Percentiles rank a stretch among this genome's conserved stretches.
These are phyloP conservation scores for Lycia hirtaria DNA, from an alignment of 2,888 invertebrate genomes.

Conservation along the genomic window DNA sequence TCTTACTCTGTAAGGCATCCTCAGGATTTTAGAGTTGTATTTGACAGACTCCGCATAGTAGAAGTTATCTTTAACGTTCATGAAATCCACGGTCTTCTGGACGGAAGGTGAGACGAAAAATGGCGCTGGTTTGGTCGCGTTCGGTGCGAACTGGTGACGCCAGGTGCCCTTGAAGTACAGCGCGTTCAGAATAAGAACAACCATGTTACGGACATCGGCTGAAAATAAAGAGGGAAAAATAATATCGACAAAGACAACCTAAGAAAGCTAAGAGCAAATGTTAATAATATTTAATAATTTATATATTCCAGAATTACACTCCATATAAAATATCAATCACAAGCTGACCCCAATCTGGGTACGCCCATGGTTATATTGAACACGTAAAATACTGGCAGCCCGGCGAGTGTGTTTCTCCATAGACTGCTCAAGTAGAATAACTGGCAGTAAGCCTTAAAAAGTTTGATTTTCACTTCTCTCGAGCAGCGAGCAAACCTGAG, in stretches of 20 bases:
- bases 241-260: not conserved
- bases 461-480: too few species aligned
- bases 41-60: constrained; percentile 87
- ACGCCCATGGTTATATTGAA: too few species aligned
- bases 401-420: too few species aligned
- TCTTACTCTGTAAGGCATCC: constrained; percentile 89
- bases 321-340: too few species aligned
- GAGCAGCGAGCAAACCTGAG: too few species aligned
- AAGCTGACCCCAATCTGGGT: too few species aligned
- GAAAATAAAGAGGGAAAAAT: constrained; percentile 39
- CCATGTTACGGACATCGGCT: constrained; percentile 86
- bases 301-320: too few species aligned
- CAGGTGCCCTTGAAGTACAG: constrained; percentile 93
- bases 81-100: constrained; percentile 85
- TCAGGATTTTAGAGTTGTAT: constrained; percentile 89
- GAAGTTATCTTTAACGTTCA: constrained; percentile 89
- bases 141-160: constrained; percentile 88
- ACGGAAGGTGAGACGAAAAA: constrained; percentile 86
- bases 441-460: too few species aligned
- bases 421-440: too few species aligned
- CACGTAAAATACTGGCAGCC: too few species aligned
- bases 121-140: constrained; percentile 82
- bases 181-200: constrained; percentile 90
- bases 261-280: not conserved
- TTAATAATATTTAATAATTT: too few species aligned